Conservation (phyloP, 1,140 invertebrate genomes). For the Diprion similis region DNA sequence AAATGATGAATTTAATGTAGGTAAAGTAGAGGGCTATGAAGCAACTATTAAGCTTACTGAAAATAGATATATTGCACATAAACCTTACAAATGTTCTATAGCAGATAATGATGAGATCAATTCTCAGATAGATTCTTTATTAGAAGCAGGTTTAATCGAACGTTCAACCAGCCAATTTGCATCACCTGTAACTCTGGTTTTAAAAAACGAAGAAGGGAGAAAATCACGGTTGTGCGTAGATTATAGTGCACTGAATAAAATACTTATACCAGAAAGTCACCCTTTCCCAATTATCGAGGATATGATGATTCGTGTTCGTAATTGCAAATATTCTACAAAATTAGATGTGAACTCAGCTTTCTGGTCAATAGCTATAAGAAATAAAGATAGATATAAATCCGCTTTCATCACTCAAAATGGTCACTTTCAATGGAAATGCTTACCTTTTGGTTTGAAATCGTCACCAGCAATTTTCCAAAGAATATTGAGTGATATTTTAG, state of each 20-base stretch:
- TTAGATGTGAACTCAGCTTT: slow-evolving; percentile 40
- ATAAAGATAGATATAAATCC: slow-evolving; percentile 11
- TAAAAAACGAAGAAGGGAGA: slow-evolving; percentile 31
- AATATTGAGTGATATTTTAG: slow-evolving; percentile 9
- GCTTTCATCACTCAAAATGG: not conserved
- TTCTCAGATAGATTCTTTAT: slow-evolving; percentile 22
- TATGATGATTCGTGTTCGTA: slow-evolving; percentile 24
- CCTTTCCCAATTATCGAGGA: slow-evolving; percentile 41
- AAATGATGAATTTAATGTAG: slow-evolving; percentile 22
- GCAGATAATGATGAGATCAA: slow-evolving; percentile 26
- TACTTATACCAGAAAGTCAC: slow-evolving; percentile 35
- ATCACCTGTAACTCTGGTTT: slow-evolving; percentile 24
- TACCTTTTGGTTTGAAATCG: not conserved
- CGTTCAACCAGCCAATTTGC: slow-evolving; percentile 23
- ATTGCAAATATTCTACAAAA: slow-evolving; percentile 30
- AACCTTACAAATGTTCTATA: slow-evolving; percentile 30
- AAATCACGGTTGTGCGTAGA: slow-evolving; percentile 37
- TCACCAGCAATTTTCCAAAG: slow-evolving; percentile 7
- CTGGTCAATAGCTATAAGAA: slow-evolving; percentile 32
- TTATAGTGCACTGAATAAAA: slow-evolving; percentile 37
- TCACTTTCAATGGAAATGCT: not conserved
- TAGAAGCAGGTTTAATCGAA: slow-evolving; percentile 24
- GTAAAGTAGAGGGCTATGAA: slow-evolving; percentile 24
- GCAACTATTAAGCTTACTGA: slow-evolving; percentile 24
- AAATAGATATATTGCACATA: slow-evolving; percentile 30